Evolutionary conservation across 2,113 vertebrate species (phyloP).

Genomic region (Melanostigma gelatinosum): DNA sequence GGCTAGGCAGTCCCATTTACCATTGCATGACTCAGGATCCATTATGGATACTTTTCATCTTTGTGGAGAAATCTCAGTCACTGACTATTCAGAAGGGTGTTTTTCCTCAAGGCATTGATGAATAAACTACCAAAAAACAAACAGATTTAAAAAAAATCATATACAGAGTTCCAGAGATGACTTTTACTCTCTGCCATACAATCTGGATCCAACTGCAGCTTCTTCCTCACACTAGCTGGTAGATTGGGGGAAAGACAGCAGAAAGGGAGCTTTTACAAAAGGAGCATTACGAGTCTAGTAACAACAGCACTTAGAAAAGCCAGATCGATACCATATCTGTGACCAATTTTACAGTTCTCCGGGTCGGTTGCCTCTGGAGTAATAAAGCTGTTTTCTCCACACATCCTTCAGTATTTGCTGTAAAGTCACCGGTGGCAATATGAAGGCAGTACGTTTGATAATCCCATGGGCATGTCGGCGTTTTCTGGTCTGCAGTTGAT

Average conservation of each 20-base stretch:
- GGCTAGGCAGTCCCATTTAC: constrained; percentile 30
- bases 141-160: neutral
- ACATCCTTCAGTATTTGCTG: constrained; percentile 44
- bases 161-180: neutral
- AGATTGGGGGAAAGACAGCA: neutral
- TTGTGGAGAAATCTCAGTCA: neutral
- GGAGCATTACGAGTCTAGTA: constrained; percentile 70
- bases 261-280: constrained; percentile 47
- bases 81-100: neutral
- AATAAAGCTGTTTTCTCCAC: constrained; percentile 72
- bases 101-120: constrained; percentile 2
- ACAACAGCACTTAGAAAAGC: constrained; percentile 68
- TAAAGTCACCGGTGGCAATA: constrained; percentile 34
- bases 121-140: neutral
- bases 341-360: constrained; percentile 78
- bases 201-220: constrained; percentile 13
- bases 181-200: constrained; percentile 13
- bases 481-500: constrained; percentile 34
- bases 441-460: constrained; percentile 36
- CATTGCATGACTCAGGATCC: constrained; percentile 45
- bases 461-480: constrained; percentile 21
- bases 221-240: neutral
- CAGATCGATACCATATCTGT: constrained; percentile 77
- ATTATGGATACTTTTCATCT: constrained; percentile 48
- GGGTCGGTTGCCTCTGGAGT: constrained; percentile 61